Conservation (phyloP, 92 coral and sea anemone species). For the Palythoa grandiflora region DNA sequence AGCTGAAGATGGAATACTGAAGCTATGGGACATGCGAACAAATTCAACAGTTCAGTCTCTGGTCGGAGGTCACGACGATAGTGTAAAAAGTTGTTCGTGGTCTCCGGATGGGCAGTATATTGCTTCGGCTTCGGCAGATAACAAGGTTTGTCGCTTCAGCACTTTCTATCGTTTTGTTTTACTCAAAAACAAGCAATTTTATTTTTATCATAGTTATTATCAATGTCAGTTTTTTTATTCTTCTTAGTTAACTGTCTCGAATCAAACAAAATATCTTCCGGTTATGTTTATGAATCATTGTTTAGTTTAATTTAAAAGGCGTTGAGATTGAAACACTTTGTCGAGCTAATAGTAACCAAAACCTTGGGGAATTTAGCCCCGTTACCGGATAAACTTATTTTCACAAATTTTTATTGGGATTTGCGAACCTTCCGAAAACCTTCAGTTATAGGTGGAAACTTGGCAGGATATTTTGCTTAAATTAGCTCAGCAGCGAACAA, state of each 20-base stretch:
- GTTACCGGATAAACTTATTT: background rate
- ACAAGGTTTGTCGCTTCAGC: conserved; percentile 72
- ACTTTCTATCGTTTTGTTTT: background rate
- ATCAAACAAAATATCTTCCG: conserved; percentile 15
- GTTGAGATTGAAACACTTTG: conserved; percentile 8
- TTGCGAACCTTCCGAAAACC: background rate
- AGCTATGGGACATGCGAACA: conserved; percentile 90
- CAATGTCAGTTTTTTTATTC: background rate
- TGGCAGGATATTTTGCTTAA: background rate
- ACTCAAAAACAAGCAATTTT: background rate
- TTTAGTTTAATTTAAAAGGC: conserved; percentile 27
- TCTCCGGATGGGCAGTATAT: conserved; percentile 85
- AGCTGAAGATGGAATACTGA: conserved; percentile 93
- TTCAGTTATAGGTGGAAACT: background rate
- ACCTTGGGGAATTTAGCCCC: background rate
- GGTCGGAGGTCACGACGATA: conserved; percentile 97
- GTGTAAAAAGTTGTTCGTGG: conserved; percentile 92
- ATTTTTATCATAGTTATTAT: background rate
- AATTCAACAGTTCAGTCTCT: conserved; percentile 79
- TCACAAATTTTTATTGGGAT: background rate
- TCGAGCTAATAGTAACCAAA: background rate
- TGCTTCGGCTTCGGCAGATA: conserved; percentile 91
- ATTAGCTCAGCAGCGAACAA: background rate
- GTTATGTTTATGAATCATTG: conserved; percentile 16
- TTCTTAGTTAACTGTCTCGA: background rate